Base-by-base conservation (phyloP, 2,113 vertebrate genomes). In the Apeltes quadracus region DNA sequence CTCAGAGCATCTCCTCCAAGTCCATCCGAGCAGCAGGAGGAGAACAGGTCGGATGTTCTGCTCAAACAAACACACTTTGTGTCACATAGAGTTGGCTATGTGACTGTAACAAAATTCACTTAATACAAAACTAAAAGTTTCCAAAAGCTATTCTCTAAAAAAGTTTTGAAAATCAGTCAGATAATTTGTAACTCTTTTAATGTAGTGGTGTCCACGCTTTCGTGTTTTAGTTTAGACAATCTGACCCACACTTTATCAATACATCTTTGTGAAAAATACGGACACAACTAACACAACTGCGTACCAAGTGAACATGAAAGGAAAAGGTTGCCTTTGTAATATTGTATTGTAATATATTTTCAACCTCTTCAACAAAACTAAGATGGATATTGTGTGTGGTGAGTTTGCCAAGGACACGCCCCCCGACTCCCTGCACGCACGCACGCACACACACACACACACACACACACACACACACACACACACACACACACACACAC, bases 331-430 rank as follows among this genome's bases (percentile, higher is more conserved):
- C 29, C 57, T 73, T 67, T n/a, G n/a, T 36, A 63, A 58, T 29
- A 22, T 43, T n/a, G 71, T 20, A 51, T 10, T 27, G n/a, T n/a
- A 34, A 34, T 34, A 29, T 3, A 41, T 72, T 67, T 61, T 36
- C 10, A 63, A 36, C 43, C 22, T 23, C 58, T 43, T 38, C 64
- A 69, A 25, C 38, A 22, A 8, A 64, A 50, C 6, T 20, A 27
- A 59, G 29, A 72, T 69, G 39, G 78, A 81, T 72, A 58, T 69
- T 63, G 50, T 54, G 70, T 65, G 65, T 27, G 58, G 27, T 74
- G 61, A 57, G 67, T 80, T 50, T 75, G 75, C 76, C 84, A 78
- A 79, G 72, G 76, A 80, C 81, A 76, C 55, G 57, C 43, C 77
- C 77, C 72, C 64, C 61, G 61, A 69, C 77, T 67, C 62, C 76